Conservation (phyloP, 2,797 vertebrate species). For the Squalus acanthias region DNA sequence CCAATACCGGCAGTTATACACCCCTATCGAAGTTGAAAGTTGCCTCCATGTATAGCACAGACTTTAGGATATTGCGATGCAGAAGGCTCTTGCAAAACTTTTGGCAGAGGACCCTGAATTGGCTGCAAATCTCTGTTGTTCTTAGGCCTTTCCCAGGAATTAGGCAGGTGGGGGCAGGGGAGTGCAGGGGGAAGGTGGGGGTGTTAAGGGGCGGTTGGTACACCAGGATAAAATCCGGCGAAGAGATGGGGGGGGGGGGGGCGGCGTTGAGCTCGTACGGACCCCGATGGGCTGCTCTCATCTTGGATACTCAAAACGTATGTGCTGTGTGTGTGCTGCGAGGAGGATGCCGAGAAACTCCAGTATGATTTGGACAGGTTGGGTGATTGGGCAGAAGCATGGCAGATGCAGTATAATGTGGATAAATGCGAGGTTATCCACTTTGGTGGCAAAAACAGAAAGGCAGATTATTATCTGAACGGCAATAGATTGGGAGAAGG, state of each 20-base stretch:
- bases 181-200: not conserved
- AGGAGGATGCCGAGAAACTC: no score
- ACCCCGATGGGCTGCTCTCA: not conserved
- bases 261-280: not conserved
- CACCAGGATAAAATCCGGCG: not conserved
- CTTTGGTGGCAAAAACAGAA: no score
- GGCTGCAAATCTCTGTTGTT: not conserved
- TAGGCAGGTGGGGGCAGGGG: not conserved
- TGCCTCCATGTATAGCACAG: not conserved
- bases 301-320: not conserved
- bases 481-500: no score
- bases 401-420: no score
- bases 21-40: not conserved
- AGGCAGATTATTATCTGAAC: no score
- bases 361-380: no score
- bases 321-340: no score
- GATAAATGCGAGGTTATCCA: no score
- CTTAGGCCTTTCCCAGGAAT: not conserved
- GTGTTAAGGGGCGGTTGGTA: not conserved
- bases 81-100: not conserved
- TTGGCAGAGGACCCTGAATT: not conserved
- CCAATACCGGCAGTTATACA: not conserved
- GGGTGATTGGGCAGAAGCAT: no score
- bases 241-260: not conserved
- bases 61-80: not conserved